phyloP scores from a whole-genome alignment of 2,113 vertebrate genomes.

The Mionectes macconnelli region DNA sequence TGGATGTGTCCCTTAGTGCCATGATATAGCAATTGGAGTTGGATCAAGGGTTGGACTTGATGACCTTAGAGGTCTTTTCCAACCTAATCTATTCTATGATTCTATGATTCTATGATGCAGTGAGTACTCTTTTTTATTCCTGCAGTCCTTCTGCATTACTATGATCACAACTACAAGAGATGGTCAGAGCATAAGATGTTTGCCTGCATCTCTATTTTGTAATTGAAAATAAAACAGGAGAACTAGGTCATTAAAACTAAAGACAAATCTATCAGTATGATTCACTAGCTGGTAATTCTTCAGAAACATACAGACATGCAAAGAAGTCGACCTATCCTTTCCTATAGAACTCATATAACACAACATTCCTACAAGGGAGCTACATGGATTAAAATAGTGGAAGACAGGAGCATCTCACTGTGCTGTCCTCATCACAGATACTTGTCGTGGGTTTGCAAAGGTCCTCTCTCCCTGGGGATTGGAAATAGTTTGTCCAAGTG shows the following conservation, averaged over 20 bases:
- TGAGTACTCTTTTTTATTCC: background rate
- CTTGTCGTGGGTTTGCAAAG: too few relatives aligned
- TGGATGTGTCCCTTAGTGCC: too few relatives aligned
- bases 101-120: too few relatives aligned
- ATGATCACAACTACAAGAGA: background rate
- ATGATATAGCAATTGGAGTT: too few relatives aligned
- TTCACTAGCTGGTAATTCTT: background rate
- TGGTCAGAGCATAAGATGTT: background rate
- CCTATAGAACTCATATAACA: background rate
- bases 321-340: background rate
- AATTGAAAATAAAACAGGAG: background rate
- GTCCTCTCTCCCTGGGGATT: too few relatives aligned
- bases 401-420: background rate
- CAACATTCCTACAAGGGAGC: background rate
- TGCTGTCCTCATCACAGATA: background rate
- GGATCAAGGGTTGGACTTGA: too few relatives aligned
- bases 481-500: too few relatives aligned
- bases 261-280: background rate
- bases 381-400: background rate
- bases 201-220: background rate
- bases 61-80: too few relatives aligned
- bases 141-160: background rate
- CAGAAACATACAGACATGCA: background rate
- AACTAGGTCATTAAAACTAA: background rate
- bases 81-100: too few relatives aligned